phyloP scores from a whole-genome alignment of 2,888 invertebrate species.

The Hyposoter dolosus region DNA sequence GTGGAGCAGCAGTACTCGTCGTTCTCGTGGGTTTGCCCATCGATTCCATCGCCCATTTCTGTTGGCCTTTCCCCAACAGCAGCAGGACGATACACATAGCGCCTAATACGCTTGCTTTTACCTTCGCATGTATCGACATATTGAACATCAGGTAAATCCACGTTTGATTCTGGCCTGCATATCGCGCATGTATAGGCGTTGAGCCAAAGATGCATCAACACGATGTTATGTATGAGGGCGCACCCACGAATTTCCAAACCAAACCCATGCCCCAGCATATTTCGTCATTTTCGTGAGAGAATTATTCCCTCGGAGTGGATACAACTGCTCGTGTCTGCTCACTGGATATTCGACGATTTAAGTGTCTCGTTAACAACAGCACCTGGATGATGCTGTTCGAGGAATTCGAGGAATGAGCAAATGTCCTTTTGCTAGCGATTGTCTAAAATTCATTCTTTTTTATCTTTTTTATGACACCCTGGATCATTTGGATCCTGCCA shows the following conservation, averaged over 20 bases:
- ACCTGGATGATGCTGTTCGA: background rate
- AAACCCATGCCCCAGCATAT: background rate
- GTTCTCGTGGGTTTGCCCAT: slow-evolving; percentile 35
- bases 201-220: background rate
- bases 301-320: slow-evolving; percentile 34
- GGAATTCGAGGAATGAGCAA: background rate
- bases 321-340: background rate
- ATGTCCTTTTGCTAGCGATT: background rate
- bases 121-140: background rate
- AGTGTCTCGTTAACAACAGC: background rate
- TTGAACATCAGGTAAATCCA: slow-evolving; percentile 14
- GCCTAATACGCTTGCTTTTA: background rate
- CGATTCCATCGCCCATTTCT: slow-evolving; percentile 49
- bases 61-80: slow-evolving; percentile 22
- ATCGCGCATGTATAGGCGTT: background rate
- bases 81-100: background rate
- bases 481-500: too few relatives aligned
- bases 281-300: slow-evolving; percentile 11
- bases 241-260: slow-evolving; percentile 40
- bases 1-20: background rate
- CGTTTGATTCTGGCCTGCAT: background rate
- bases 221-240: slow-evolving; percentile 2
- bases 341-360: background rate
- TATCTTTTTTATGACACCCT: too few relatives aligned
- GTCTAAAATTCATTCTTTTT: background rate